Percentiles rank a stretch among this genome's conserved stretches.
Conservation (phyloP, 2,797 vertebrate species). For the Danio tinwini region DNA sequence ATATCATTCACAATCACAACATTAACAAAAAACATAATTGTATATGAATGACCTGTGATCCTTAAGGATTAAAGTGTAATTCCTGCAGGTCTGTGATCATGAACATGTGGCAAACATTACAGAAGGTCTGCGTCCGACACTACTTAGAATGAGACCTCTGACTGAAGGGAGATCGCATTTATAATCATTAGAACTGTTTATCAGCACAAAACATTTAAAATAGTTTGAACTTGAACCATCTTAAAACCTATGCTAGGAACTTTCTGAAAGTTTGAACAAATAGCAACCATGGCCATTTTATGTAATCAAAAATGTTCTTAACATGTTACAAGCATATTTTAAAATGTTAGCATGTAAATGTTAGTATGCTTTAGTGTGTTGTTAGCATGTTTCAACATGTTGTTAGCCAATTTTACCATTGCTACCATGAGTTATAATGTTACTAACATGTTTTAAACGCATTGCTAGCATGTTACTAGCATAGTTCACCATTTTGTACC, state of each 20-base stretch:
- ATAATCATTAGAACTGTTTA: constrained; percentile 28
- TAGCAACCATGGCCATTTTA: background rate
- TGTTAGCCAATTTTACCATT: too few relatives aligned
- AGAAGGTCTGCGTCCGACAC: constrained; percentile 13
- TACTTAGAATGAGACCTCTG: constrained; percentile 40
- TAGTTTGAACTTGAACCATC: constrained; percentile 20
- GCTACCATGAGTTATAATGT: too few relatives aligned
- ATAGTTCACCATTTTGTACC: too few relatives aligned
- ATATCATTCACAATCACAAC: too few relatives aligned
- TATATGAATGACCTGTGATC: too few relatives aligned
- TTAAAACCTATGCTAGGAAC: constrained; percentile 30
- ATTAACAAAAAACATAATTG: too few relatives aligned
- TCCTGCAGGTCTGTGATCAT: constrained; percentile 2
- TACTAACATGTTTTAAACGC: too few relatives aligned
- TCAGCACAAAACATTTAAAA: constrained; percentile 26
- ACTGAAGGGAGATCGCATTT: constrained; percentile 21
- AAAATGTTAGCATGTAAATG: too few relatives aligned
- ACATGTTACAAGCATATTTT: too few relatives aligned
- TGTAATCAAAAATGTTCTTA: background rate
- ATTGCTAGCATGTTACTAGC: too few relatives aligned
- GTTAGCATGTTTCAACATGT: too few relatives aligned
- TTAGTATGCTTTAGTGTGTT: too few relatives aligned
- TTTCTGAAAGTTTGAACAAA: background rate
- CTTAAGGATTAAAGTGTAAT: constrained; percentile 26
- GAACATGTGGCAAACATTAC: constrained; percentile 56